A percentile compares a stretch with the other conserved stretches of the same genome.
Evolutionary conservation across 1,140 invertebrate species (phyloP).

Genomic region (Leguminivora glycinivorella): DNA sequence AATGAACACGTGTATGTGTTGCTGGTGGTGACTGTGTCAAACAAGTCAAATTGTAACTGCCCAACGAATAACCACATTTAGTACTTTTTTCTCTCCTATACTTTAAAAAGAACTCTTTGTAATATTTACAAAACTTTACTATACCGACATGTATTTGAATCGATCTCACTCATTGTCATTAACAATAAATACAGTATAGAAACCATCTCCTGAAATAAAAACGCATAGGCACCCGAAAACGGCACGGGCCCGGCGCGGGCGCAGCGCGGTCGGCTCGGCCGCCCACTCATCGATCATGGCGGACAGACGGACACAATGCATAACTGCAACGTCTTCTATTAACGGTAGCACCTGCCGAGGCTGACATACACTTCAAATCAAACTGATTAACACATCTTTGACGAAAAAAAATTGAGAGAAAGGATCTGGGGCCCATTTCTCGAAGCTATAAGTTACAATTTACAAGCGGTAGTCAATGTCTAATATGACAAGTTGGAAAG

Average conservation of each 20-base stretch:
- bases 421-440: no score
- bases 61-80: no score
- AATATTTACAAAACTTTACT: no score
- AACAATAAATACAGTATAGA: not conserved
- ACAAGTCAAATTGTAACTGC: no score
- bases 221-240: constrained; percentile 1
- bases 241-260: not conserved
- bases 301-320: constrained; percentile 9
- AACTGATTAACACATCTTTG: not conserved
- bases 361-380: not conserved
- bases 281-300: constrained; percentile 19
- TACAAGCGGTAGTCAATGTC: no score
- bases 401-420: not conserved
- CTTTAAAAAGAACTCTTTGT: no score
- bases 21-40: no score
- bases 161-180: not conserved
- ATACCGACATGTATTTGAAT: not conserved
- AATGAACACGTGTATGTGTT: no score
- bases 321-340: constrained; percentile 23
- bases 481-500: no score
- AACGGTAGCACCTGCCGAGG: not conserved
- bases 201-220: not conserved
- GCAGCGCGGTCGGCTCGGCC: not conserved
- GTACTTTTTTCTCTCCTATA: no score
- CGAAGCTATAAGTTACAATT: no score